Evolutionary conservation across 2,797 vertebrate species (phyloP).

Genomic region (Todus mexicanus): DNA sequence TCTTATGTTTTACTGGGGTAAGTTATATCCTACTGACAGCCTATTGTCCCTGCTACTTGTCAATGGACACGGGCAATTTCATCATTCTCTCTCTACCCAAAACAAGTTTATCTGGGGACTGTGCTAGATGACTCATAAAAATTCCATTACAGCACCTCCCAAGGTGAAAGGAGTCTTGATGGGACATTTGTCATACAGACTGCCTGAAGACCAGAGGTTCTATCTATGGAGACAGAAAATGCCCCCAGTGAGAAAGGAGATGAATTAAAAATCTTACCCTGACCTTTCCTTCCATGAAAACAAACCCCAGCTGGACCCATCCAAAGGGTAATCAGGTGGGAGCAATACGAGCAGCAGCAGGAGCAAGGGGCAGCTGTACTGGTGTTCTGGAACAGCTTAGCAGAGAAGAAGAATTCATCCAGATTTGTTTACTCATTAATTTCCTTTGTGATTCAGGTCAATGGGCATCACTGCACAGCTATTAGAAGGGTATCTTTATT

Average conservation of each 20-base stretch:
- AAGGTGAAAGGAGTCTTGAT: background rate
- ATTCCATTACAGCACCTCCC: background rate
- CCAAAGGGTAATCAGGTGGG: background rate
- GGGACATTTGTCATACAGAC: background rate
- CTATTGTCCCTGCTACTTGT: background rate
- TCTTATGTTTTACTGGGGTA: background rate
- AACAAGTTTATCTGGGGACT: background rate
- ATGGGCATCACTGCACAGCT: background rate
- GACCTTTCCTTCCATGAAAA: background rate
- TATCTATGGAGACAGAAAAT: background rate
- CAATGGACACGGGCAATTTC: background rate
- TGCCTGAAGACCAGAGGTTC: background rate
- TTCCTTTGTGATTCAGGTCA: background rate
- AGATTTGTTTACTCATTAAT: background rate
- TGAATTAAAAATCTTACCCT: background rate
- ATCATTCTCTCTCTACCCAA: background rate
- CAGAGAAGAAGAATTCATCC: background rate
- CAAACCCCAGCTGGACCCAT: background rate
- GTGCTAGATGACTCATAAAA: background rate
- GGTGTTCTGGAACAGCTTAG: background rate
- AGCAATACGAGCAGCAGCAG: background rate
- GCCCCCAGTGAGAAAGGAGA: background rate
- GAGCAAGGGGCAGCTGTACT: background rate
- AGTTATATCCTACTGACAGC: background rate
- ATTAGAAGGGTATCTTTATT: background rate